Evolutionary conservation across 2,113 vertebrate genomes (phyloP).

Genomic region (Tenebrosternarchus preto): DNA sequence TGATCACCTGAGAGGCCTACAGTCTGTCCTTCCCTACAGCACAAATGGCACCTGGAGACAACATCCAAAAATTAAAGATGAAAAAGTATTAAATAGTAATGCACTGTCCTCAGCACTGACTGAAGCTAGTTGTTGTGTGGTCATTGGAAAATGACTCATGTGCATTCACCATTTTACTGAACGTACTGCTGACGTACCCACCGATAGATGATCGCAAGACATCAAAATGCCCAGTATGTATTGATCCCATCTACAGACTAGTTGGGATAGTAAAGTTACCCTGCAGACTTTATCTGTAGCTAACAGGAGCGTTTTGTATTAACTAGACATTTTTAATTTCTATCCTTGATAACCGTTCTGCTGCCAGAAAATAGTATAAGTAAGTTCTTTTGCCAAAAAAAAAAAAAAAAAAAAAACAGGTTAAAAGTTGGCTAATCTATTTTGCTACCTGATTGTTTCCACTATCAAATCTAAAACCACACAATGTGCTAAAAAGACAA

Average conservation of each 20-base stretch:
- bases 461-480: no score
- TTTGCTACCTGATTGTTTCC: neutral
- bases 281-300: no score
- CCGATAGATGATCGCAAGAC: neutral
- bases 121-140: conserved; percentile 5
- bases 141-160: neutral
- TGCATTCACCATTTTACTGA: neutral
- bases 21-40: conserved; percentile 53
- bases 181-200: neutral
- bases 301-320: no score
- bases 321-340: no score
- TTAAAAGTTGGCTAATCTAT: neutral
- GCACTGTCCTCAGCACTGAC: neutral
- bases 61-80: conserved; percentile 51
- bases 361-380: neutral
- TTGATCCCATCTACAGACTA: no score
- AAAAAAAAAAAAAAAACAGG: no score
- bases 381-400: neutral
- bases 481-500: no score
- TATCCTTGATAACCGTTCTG: neutral
- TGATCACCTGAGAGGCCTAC: conserved; percentile 55
- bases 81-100: neutral
- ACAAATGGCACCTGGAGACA: conserved; percentile 54
- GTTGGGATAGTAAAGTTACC: no score
- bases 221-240: neutral